Base-by-base conservation (phyloP, 2,888 invertebrate species). In the Drosophila meridiana region DNA sequence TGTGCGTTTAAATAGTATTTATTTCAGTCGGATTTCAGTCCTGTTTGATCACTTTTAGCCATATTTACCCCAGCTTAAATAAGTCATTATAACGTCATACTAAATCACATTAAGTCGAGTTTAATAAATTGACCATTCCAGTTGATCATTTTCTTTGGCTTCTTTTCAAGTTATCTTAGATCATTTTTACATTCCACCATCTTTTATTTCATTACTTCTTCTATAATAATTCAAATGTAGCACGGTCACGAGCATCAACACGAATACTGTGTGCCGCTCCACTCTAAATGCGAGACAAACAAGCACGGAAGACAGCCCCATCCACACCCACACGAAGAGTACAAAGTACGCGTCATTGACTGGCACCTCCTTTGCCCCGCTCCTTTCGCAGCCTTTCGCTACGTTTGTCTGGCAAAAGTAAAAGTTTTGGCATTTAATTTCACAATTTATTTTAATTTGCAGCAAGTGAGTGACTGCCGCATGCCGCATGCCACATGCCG, bases 371-470 rank as follows among this genome's bases (percentile, higher is more conserved):
- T 3, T 48, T 3, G 45, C 2, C 14, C n/a, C 11, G 2, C 14
- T 26, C 26, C 43, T 20, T 4, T 4, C 32, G 13, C 20, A 20
- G 20, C 13, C 26, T 36, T 5, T 3, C 42, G 40, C 5, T 6
- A 11, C 60, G 59, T 65, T 62, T 72, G 78, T 71, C 52, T 58
- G 67, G 66, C 61, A 70, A 83, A 84, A 84, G 87, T 87, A 87
- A 84, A 84, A 84, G 83, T 84, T 84, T 84, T 69, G 69, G 69
- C 69, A 68, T 81, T 85, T 83, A 83, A 84, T 83, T 87, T 82
- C 65, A 77, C 88, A 87, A 89, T 87, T 87, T 87, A 89, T 87
- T 87, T 89, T 87, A 89, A 87, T 87, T 87, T 87, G 70, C 68
- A 69, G 72, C 67, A 67, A 78, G 78, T 67, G 69, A 73, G 59